Percentiles rank a stretch among this genome's conserved stretches.
phyloP scores from a whole-genome alignment of 1,140 invertebrate species.

The Drosophila nigrodunni region DNA sequence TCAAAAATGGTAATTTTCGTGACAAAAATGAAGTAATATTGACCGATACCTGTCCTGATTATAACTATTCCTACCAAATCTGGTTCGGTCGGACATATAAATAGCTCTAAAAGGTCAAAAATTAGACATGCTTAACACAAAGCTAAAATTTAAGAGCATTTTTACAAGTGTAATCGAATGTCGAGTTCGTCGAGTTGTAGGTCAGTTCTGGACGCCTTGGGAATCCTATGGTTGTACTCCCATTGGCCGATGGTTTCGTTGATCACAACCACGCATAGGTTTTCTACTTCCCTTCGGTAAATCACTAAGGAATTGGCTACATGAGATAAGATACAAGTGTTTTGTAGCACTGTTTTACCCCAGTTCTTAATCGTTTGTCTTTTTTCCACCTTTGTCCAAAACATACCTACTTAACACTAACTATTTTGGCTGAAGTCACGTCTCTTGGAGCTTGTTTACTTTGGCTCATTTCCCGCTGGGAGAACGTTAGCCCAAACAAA shows the following conservation, averaged over 20 bases:
- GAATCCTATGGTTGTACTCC: neutral
- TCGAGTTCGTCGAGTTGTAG: too few species aligned
- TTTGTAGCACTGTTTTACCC: neutral
- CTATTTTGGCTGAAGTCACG: conserved; percentile 17
- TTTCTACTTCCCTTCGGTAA: conserved; percentile 1
- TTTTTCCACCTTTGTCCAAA: conserved; percentile 4
- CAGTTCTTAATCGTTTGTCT: conserved; percentile 3
- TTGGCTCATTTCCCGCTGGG: conserved; percentile 8
- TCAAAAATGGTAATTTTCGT: too few species aligned
- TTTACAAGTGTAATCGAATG: too few species aligned
- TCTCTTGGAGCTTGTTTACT: conserved; percentile 16
- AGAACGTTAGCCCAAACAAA: neutral
- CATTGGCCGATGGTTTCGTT: conserved; percentile 24
- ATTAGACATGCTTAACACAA: too few species aligned
- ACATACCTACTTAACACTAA: conserved; percentile 10
- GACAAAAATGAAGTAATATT: too few species aligned
- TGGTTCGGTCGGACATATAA: too few species aligned
- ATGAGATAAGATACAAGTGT: conserved; percentile 14
- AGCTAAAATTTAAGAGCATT: too few species aligned
- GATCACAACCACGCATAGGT: neutral
- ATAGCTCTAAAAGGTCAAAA: too few species aligned
- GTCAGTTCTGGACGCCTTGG: too few species aligned
- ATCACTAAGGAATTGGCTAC: conserved; percentile 32
- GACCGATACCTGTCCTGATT: too few species aligned
- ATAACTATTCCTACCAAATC: too few species aligned